phyloP scores from a whole-genome alignment of 2,888 invertebrate genomes.

The Drosophila nr. perissopoda region DNA sequence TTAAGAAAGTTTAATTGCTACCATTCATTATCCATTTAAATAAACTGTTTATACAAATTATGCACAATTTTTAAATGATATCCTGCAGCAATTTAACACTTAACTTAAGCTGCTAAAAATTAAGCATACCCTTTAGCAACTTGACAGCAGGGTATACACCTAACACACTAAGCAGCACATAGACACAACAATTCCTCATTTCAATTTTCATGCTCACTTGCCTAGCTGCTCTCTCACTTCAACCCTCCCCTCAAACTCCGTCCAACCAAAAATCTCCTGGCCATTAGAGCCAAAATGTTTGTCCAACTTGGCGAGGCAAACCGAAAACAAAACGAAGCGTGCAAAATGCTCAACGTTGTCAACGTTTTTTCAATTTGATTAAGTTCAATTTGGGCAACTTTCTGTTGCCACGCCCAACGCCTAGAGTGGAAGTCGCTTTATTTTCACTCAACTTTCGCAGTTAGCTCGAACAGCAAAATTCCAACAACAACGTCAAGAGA shows the following conservation, averaged over 20 bases:
- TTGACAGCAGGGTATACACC: slow-evolving; percentile 14
- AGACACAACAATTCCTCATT: slow-evolving; percentile 44
- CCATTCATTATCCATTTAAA: not conserved
- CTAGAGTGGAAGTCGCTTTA: slow-evolving; percentile 54
- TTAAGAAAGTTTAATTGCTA: slow-evolving; percentile 7
- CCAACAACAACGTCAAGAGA: slow-evolving; percentile 21
- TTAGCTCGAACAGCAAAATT: slow-evolving; percentile 60
- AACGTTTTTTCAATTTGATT: slow-evolving; percentile 66
- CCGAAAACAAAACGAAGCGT: slow-evolving; percentile 65
- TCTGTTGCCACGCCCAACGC: slow-evolving; percentile 57
- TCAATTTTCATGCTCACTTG: slow-evolving; percentile 62
- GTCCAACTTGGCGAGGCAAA: slow-evolving; percentile 44
- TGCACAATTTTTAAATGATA: not conserved
- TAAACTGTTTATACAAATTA: not conserved
- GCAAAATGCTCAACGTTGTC: slow-evolving; percentile 64
- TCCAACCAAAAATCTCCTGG: slow-evolving; percentile 5
- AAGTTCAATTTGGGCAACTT: slow-evolving; percentile 71
- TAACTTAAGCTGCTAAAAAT: not conserved
- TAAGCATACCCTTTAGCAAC: not conserved
- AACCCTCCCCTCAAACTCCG: not conserved
- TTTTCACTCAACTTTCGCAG: slow-evolving; percentile 73
- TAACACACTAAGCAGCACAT: slow-evolving; percentile 17
- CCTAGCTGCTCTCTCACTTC: slow-evolving; percentile 10
- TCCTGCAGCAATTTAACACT: not conserved
- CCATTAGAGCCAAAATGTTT: slow-evolving; percentile 52